Evolutionary conservation across 2,797 vertebrate species (phyloP), one percentile per base, ranked within the genome.

Genomic region (Decapterus maruadsi): DNA sequence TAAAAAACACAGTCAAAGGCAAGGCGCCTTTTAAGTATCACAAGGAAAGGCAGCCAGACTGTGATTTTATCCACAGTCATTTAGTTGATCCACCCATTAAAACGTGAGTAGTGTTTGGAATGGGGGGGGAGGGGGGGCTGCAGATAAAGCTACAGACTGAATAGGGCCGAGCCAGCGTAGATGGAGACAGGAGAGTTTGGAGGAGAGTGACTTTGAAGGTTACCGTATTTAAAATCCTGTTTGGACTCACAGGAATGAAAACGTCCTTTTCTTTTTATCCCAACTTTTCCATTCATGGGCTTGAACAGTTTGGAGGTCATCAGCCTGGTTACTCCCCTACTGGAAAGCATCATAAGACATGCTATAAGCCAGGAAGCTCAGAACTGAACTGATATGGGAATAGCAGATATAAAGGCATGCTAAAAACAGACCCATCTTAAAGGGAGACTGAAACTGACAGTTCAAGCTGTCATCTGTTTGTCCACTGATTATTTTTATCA

Each of bases 71-170:
- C 76, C 75, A 53, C 77, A 77, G 60, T 65, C 54, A 45, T 87
- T 82, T 56, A 79, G 69, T 73, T 76, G 76, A 84, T 82, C 84
- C 71, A 63, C 78, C 83, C 74, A 83, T 90, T 89, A 85, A 57
- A 86, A 85, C 81, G 48, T 63, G 75, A 83, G 78, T 68, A 36
- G 74, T 84, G 77, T 90, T 90, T 89, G 69, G 86, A 87, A 86
- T 67, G 62, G 61, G 82, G 60, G 26, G 26, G 26, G 84, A 64
- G 62, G 61, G 82, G 60, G 26, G 26, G 26, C 77, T 75, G 68
- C 71, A 83, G 85, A 88, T 86, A 76, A 84, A 87, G 58, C 67
- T 68, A 20, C 59, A 64, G 57, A 75, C 55, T 50, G 29, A 83
- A 83, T 59, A 75, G 61, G 75, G 53, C 70, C 56, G 61, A 76